phyloP scores from a whole-genome alignment of 2,797 vertebrate genomes.

The Acrocephalus scirpaceus region DNA sequence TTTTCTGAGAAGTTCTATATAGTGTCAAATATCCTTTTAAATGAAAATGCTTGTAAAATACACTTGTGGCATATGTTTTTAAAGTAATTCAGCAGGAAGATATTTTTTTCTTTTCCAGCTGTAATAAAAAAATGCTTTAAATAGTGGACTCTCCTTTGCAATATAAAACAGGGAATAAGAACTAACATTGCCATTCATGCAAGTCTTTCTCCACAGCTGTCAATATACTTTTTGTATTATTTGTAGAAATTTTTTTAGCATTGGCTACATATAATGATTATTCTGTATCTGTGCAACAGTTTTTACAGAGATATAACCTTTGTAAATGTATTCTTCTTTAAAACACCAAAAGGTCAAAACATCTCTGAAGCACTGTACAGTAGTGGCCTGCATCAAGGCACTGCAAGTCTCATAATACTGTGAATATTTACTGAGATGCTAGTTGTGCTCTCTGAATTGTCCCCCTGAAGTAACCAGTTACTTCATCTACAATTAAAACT shows the following conservation, averaged over 20 bases:
- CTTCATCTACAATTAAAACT: conserved; percentile 1
- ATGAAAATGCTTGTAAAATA: neutral
- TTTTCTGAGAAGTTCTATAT: neutral
- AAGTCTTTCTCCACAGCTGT: neutral
- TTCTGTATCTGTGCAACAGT: neutral
- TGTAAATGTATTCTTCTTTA: neutral
- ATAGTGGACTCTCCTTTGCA: neutral
- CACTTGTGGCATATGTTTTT: neutral
- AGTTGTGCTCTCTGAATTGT: neutral
- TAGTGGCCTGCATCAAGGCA: neutral
- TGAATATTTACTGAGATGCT: neutral
- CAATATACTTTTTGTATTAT: neutral
- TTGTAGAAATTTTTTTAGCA: neutral
- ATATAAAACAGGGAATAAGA: neutral
- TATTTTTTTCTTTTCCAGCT: neutral
- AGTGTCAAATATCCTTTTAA: neutral
- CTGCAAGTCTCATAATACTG: neutral
- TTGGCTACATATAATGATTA: neutral
- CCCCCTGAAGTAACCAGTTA: neutral
- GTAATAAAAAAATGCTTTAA: neutral
- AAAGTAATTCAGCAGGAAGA: neutral
- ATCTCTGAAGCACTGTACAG: neutral
- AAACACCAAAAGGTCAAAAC: neutral
- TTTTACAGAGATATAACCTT: neutral
- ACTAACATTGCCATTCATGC: neutral